phyloP scores from a whole-genome alignment of 2,888 invertebrate species.

The Macrosoma leucophasiata region DNA sequence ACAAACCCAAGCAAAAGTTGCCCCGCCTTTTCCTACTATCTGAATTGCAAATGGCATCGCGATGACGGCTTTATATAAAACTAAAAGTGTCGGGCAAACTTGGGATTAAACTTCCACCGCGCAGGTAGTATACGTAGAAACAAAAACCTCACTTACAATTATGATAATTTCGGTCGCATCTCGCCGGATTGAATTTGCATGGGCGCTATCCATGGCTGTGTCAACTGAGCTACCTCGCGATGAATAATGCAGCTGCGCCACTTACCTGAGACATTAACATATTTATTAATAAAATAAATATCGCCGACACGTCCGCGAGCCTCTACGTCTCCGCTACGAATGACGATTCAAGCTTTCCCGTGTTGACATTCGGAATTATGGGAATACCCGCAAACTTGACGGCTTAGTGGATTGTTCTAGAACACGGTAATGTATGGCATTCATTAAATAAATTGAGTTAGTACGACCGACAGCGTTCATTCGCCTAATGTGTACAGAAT shows the following conservation, averaged over 20 bases:
- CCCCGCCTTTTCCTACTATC: constrained; percentile 67
- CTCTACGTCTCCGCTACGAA: constrained; percentile 37
- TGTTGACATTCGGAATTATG: constrained; percentile 53
- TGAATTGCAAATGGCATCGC: constrained; percentile 70
- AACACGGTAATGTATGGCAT: constrained; percentile 68
- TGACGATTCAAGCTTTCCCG: constrained; percentile 31
- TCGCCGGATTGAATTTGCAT: constrained; percentile 73
- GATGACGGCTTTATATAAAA: constrained; percentile 69
- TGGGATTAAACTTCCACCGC: constrained; percentile 66
- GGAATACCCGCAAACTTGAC: constrained; percentile 45
- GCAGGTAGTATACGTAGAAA: constrained; percentile 73
- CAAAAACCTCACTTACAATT: constrained; percentile 74
- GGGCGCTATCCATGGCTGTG: constrained; percentile 68
- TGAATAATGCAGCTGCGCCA: constrained; percentile 71
- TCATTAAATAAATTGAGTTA: constrained; percentile 72
- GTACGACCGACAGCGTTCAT: constrained; percentile 56
- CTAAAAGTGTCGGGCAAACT: constrained; percentile 74
- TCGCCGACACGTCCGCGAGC: constrained; percentile 56
- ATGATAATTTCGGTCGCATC: constrained; percentile 72
- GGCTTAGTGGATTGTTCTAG: constrained; percentile 58
- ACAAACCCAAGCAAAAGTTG: constrained; percentile 63
- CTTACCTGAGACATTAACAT: constrained; percentile 72
- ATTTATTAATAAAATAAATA: constrained; percentile 76
- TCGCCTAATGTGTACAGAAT: constrained; percentile 64
- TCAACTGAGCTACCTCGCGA: constrained; percentile 67